A percentile compares a stretch with the other conserved stretches of the same genome.
These are phyloP conservation scores for Silurus glanis DNA, from an alignment of 2,113 vertebrate species.

Conservation along the genomic window DNA sequence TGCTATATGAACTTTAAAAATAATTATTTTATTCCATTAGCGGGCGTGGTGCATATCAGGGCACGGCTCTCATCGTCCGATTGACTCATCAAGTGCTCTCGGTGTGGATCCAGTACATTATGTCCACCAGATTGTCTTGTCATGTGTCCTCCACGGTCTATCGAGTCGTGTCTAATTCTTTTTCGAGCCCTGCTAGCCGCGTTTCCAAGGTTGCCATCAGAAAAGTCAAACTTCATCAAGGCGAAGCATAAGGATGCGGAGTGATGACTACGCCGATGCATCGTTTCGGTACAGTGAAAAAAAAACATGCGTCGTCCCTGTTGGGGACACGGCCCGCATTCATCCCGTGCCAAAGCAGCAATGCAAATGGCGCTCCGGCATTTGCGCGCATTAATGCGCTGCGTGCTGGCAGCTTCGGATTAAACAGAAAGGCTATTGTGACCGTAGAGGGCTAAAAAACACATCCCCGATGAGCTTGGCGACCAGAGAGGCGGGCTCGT, in stretches of 20 bases:
- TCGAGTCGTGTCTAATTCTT: not conserved
- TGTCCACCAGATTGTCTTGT: constrained; percentile 25
- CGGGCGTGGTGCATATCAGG: not conserved
- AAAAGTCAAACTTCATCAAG: constrained; percentile 40
- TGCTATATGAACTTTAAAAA: too few relatives aligned
- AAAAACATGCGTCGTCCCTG: constrained; percentile 18
- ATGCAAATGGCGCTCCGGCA: constrained; percentile 32
- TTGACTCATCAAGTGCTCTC: constrained; percentile 17
- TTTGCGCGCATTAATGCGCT: constrained; percentile 22
- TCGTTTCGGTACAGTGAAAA: constrained; percentile 27
- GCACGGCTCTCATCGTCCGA: not conserved
- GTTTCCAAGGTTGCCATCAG: constrained; percentile 6
- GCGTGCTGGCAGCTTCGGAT: constrained; percentile 39
- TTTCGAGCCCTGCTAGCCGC: not conserved
- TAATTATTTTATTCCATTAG: not conserved
- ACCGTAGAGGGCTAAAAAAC: constrained; percentile 27
- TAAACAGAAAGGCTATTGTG: constrained; percentile 44
- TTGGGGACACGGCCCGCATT: constrained; percentile 24
- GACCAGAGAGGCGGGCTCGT: not conserved
- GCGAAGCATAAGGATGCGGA: not conserved
- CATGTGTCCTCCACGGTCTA: not conserved
- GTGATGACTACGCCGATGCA: constrained; percentile 15
- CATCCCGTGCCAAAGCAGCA: constrained; percentile 23
- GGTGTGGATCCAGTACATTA: not conserved
- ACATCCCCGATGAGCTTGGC: not conserved